Percentiles rank a stretch among this genome's conserved stretches.
phyloP scores from a whole-genome alignment of 2,113 vertebrate species.

The Sebastes fasciatus region DNA sequence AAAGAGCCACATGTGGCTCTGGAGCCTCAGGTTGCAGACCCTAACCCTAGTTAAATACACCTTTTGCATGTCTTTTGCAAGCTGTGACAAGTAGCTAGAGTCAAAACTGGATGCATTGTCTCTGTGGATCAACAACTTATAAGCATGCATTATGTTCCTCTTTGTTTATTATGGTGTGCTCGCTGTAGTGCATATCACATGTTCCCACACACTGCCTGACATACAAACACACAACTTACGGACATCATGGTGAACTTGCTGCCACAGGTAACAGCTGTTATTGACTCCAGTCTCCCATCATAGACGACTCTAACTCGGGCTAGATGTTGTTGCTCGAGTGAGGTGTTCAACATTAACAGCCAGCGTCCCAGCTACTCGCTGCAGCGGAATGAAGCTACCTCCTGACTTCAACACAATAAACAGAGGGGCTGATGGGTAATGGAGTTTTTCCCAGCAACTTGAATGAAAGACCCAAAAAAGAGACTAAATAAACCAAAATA shows the following conservation, averaged over 20 bases:
- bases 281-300: conserved; percentile 9
- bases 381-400: neutral
- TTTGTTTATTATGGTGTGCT: neutral
- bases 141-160: too few species aligned
- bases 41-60: too few species aligned
- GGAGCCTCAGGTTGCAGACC: too few species aligned
- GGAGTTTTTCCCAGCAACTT: conserved; percentile 24
- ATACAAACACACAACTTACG: conserved; percentile 49
- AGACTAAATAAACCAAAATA: neutral
- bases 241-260: conserved; percentile 61
- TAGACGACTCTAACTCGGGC: neutral
- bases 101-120: too few species aligned
- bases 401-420: conserved; percentile 32
- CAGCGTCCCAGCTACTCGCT: neutral
- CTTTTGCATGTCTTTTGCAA: too few species aligned
- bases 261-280: neutral
- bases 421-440: conserved; percentile 53
- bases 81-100: too few species aligned
- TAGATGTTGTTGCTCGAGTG: neutral
- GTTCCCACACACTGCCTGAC: neutral
- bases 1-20: too few species aligned
- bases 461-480: neutral
- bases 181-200: too few species aligned
- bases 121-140: neutral
- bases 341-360: neutral